phyloP scores from a whole-genome alignment of 2,888 invertebrate species.

The Parelbella ahira region DNA sequence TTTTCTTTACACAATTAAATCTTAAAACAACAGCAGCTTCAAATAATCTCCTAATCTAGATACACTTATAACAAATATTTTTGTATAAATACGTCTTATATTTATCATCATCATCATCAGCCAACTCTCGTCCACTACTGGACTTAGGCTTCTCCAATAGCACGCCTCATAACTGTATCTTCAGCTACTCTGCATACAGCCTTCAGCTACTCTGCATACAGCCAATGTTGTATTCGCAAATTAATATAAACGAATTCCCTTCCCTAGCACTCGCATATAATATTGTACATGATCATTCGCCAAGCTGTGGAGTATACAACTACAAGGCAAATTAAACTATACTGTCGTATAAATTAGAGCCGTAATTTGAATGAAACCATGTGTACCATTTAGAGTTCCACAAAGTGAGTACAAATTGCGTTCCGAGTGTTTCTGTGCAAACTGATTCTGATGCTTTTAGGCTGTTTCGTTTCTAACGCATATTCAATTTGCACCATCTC shows the following conservation, averaged over 20 bases:
- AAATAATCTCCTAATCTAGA: no score
- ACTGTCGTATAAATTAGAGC: neutral
- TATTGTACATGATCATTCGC: neutral
- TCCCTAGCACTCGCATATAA: slow-evolving; percentile 5
- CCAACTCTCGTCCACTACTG: no score
- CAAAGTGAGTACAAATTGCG: slow-evolving; percentile 9
- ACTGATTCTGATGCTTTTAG: slow-evolving; percentile 8
- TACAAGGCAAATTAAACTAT: slow-evolving; percentile 1
- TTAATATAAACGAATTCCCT: neutral
- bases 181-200: no score
- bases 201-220: no score
- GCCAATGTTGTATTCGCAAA: neutral
- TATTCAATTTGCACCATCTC: slow-evolving; percentile 8
- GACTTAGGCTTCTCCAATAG: no score
- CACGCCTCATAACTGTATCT: no score
- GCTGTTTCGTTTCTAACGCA: slow-evolving; percentile 13
- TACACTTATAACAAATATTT: no score
- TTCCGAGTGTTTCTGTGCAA: slow-evolving; percentile 17
- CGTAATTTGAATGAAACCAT: neutral
- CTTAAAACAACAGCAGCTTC: no score
- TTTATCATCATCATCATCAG: no score
- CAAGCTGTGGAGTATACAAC: neutral
- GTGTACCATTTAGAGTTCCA: slow-evolving; percentile 4
- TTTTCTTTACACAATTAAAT: no score
- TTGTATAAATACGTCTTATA: no score